phyloP scores from a whole-genome alignment of 2,797 vertebrate genomes.

The Ptychadena robeensis region DNA sequence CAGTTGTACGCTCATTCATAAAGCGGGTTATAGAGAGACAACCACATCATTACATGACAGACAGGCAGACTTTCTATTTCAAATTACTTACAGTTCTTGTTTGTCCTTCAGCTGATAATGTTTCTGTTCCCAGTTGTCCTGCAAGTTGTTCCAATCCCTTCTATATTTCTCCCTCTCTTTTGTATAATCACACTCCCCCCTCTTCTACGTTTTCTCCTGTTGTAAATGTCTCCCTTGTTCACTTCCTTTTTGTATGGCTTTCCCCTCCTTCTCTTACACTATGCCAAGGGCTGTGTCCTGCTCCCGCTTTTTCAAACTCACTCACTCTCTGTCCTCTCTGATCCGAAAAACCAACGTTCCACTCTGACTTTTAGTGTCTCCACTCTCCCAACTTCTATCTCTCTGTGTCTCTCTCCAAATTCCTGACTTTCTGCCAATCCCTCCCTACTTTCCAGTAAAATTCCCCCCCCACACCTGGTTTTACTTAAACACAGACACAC shows the following conservation, averaged over 20 bases:
- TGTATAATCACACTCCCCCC: slow-evolving; percentile 9
- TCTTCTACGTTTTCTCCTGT: background rate
- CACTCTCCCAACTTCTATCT: slow-evolving; percentile 39
- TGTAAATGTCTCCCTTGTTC: slow-evolving; percentile 47
- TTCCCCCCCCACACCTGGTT: slow-evolving; percentile 59
- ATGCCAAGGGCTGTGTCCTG: slow-evolving; percentile 7
- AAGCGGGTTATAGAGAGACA: background rate
- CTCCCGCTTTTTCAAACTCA: slow-evolving; percentile 8
- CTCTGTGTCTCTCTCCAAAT: slow-evolving; percentile 47
- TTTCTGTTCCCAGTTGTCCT: background rate
- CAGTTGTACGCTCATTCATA: slow-evolving; percentile 14
- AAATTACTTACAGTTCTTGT: slow-evolving; percentile 43
- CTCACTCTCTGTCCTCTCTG: slow-evolving; percentile 19
- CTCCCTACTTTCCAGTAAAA: slow-evolving; percentile 59
- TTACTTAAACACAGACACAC: slow-evolving; percentile 61
- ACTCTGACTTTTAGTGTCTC: slow-evolving; percentile 13
- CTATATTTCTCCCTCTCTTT: background rate
- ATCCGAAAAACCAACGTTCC: slow-evolving; percentile 17
- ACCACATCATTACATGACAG: background rate
- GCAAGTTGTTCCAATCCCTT: background rate
- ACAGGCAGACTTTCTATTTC: no score
- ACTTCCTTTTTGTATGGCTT: slow-evolving; percentile 18
- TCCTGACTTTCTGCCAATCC: slow-evolving; percentile 61
- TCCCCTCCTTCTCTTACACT: slow-evolving; percentile 30
- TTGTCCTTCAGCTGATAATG: background rate